Evolutionary conservation across 2,888 invertebrate genomes (phyloP).

Genomic region (Tinea semifulvella): DNA sequence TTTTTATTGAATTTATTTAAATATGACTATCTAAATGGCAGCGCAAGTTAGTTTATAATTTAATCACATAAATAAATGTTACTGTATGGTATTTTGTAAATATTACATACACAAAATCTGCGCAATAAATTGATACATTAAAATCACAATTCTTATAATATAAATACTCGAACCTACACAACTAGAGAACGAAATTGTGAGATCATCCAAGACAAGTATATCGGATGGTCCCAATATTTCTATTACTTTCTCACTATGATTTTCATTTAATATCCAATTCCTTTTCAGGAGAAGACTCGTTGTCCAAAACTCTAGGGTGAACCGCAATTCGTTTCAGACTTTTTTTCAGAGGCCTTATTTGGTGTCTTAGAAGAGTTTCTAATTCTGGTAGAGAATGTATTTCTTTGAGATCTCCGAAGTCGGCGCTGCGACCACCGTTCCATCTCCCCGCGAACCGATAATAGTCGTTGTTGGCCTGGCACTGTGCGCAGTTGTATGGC

Average conservation of each 20-base stretch:
- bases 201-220: slow-evolving; percentile 51
- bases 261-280: background rate
- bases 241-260: background rate
- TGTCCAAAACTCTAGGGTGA: slow-evolving; percentile 37
- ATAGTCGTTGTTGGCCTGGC: slow-evolving; percentile 46
- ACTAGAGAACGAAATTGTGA: slow-evolving; percentile 36
- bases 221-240: slow-evolving; percentile 58
- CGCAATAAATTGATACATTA: slow-evolving; percentile 23
- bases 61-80: slow-evolving; percentile 14
- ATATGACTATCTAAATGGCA: slow-evolving; percentile 20
- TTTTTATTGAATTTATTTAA: slow-evolving; percentile 7
- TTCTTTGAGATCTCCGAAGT: slow-evolving; percentile 46
- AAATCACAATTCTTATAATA: slow-evolving; percentile 9
- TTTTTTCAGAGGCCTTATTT: slow-evolving; percentile 45
- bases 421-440: slow-evolving; percentile 42
- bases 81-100: slow-evolving; percentile 26
- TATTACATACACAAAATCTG: slow-evolving; percentile 33
- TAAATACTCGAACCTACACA: background rate
- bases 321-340: slow-evolving; percentile 32
- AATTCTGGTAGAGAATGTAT: slow-evolving; percentile 45
- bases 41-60: slow-evolving; percentile 19
- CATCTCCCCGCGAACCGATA: slow-evolving; percentile 44
- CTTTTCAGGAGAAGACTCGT: slow-evolving; percentile 19
- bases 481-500: slow-evolving; percentile 69
- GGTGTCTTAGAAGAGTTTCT: slow-evolving; percentile 43